Evolutionary conservation across 2,888 invertebrate species (phyloP).

Genomic region (Syritta pipiens): DNA sequence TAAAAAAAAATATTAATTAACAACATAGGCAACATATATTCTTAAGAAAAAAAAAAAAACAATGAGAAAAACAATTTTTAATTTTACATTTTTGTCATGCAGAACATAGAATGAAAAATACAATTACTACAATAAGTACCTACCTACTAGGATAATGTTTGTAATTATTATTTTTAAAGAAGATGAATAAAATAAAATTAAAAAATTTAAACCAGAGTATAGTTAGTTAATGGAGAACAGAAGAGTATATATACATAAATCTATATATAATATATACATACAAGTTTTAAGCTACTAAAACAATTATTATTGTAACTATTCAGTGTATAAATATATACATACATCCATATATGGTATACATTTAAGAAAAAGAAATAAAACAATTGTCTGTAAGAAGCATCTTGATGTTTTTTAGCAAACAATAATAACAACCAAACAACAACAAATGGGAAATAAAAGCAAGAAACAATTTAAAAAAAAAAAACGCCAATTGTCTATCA

Average conservation of each 20-base stretch:
- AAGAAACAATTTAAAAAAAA: slow-evolving; percentile 40
- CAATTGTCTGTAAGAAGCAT: slow-evolving; percentile 26
- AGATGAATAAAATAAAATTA: slow-evolving; percentile 47
- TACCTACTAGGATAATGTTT: slow-evolving; percentile 66
- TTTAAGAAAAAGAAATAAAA: slow-evolving; percentile 37
- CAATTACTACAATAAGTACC: slow-evolving; percentile 66
- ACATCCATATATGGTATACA: slow-evolving; percentile 71
- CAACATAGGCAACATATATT: slow-evolving; percentile 24
- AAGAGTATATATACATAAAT: slow-evolving; percentile 42
- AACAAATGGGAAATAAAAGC: slow-evolving; percentile 51
- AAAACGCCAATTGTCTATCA: background rate
- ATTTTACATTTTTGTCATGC: slow-evolving; percentile 65
- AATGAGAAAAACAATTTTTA: slow-evolving; percentile 42
- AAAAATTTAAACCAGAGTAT: slow-evolving; percentile 61
- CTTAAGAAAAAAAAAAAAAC: slow-evolving; percentile 27
- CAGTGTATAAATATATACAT: slow-evolving; percentile 55
- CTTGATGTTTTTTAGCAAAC: slow-evolving; percentile 24
- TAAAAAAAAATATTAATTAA: slow-evolving; percentile 26
- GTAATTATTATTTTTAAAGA: slow-evolving; percentile 63
- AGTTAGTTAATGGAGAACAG: slow-evolving; percentile 52
- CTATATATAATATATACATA: slow-evolving; percentile 50
- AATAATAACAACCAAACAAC: slow-evolving; percentile 48
- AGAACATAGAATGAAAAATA: slow-evolving; percentile 31
- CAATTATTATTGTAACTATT: slow-evolving; percentile 65
- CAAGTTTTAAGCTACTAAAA: slow-evolving; percentile 67